These are phyloP conservation scores for Anhinga anhinga DNA, from an alignment of 2,113 vertebrate species.

Conservation along the genomic window DNA sequence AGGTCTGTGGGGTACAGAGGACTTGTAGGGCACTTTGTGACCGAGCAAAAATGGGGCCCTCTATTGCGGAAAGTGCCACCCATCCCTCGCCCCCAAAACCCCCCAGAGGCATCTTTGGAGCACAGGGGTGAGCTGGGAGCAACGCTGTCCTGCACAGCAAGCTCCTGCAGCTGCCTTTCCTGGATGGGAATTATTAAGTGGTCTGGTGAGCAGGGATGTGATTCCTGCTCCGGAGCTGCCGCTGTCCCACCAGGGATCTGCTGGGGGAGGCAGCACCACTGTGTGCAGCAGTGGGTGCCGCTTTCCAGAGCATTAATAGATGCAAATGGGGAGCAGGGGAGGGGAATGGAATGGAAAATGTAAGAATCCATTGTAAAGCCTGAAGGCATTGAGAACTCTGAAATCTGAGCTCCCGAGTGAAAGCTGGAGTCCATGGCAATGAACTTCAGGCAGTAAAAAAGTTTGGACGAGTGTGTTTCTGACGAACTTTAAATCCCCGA, in stretches of 20 bases:
- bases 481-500: not conserved
- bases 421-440: not conserved
- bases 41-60: fast-evolving
- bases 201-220: not conserved
- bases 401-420: not conserved
- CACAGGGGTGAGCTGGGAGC: not conserved
- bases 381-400: not conserved
- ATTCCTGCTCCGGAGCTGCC: not conserved
- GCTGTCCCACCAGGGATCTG: not conserved
- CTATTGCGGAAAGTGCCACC: not conserved
- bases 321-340: not conserved
- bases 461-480: not conserved
- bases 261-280: not conserved
- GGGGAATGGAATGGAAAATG: not conserved
- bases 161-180: not conserved
- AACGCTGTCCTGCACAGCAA: not conserved
- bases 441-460: not conserved
- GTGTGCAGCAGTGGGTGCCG: not conserved
- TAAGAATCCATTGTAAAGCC: not conserved
- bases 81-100: not conserved
- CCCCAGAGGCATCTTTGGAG: not conserved
- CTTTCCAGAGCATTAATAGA: not conserved
- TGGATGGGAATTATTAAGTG: not conserved
- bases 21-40: not conserved
- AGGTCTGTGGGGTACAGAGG: not conserved